phyloP scores from a whole-genome alignment of 2,113 vertebrate genomes.

The Periophthalmus modestus region DNA sequence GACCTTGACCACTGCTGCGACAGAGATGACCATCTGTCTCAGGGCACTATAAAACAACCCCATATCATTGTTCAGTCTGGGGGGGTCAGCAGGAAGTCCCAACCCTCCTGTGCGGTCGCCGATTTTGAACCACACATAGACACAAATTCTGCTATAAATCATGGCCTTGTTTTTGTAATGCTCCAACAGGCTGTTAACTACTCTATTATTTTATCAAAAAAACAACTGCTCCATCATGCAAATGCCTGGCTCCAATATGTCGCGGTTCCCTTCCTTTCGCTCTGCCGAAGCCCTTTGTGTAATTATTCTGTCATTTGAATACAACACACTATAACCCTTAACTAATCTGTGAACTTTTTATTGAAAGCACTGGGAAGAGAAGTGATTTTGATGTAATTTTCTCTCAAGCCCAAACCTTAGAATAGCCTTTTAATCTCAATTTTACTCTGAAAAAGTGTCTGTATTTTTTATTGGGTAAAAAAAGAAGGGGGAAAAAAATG shows the following conservation, averaged over 20 bases:
- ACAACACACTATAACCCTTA: constrained; percentile 42
- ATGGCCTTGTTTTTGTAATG: constrained; percentile 13
- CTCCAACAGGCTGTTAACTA: constrained; percentile 20
- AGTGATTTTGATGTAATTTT: constrained; percentile 53
- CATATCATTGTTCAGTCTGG: constrained; percentile 73
- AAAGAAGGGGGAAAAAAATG: too few relatives aligned
- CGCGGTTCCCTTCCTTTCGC: constrained; percentile 28
- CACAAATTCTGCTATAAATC: constrained; percentile 43
- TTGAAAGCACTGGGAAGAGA: constrained; percentile 46
- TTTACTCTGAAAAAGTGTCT: constrained; percentile 25
- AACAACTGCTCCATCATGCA: constrained; percentile 20
- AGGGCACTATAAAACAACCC: constrained; percentile 68
- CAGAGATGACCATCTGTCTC: constrained; percentile 76
- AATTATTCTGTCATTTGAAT: constrained; percentile 67
- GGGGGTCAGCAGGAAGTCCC: constrained; percentile 58
- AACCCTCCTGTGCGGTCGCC: constrained; percentile 48
- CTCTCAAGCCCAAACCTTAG: constrained; percentile 21
- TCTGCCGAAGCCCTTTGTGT: constrained; percentile 22
- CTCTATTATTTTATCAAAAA: constrained; percentile 52
- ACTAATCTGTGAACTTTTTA: constrained; percentile 57
- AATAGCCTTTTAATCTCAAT: constrained; percentile 42
- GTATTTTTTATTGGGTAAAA: too few relatives aligned
- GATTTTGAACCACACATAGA: constrained; percentile 28
- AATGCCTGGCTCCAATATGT: constrained; percentile 17
- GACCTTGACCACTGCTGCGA: constrained; percentile 73